Conservation (phyloP, 2,888 invertebrate genomes). For the Pammene aurita region DNA sequence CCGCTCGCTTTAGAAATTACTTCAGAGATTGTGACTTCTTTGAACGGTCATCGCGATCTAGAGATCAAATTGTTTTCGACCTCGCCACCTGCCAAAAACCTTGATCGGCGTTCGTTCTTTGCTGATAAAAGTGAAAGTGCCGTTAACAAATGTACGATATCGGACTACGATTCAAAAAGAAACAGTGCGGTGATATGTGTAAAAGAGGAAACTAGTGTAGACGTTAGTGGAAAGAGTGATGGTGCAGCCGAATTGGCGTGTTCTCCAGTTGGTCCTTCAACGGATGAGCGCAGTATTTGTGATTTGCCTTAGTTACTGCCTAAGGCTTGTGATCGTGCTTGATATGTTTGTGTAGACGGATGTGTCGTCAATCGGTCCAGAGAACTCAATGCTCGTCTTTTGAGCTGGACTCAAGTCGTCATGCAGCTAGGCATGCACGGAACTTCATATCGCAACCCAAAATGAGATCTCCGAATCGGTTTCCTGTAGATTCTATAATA, state of each 20-base stretch:
- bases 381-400: conserved; percentile 75
- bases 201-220: conserved; percentile 66
- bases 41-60: conserved; percentile 89
- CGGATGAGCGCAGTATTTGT: conserved; percentile 76
- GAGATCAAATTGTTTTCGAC: conserved; percentile 91
- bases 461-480: conserved; percentile 82
- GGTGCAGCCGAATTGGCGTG: conserved; percentile 70
- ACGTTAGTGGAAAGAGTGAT: conserved; percentile 66
- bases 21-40: conserved; percentile 90
- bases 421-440: conserved; percentile 74
- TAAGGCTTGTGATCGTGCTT: conserved; percentile 72
- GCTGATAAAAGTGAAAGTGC: conserved; percentile 80
- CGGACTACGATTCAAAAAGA: conserved; percentile 69
- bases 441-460: conserved; percentile 74
- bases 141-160: conserved; percentile 71
- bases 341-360: conserved; percentile 60
- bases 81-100: conserved; percentile 78
- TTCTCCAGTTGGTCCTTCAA: conserved; percentile 59
- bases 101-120: conserved; percentile 77
- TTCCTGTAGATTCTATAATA: conserved; percentile 82
- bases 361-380: conserved; percentile 65
- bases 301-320: conserved; percentile 82
- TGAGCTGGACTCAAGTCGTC: conserved; percentile 82
- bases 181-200: conserved; percentile 75
- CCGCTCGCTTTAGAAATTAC: conserved; percentile 86